A percentile compares a stretch with the other conserved stretches of the same genome.
These are phyloP conservation scores for Oryctolagus cuniculus DNA, from an alignment of 2,113 vertebrate genomes.

Conservation along the genomic window DNA sequence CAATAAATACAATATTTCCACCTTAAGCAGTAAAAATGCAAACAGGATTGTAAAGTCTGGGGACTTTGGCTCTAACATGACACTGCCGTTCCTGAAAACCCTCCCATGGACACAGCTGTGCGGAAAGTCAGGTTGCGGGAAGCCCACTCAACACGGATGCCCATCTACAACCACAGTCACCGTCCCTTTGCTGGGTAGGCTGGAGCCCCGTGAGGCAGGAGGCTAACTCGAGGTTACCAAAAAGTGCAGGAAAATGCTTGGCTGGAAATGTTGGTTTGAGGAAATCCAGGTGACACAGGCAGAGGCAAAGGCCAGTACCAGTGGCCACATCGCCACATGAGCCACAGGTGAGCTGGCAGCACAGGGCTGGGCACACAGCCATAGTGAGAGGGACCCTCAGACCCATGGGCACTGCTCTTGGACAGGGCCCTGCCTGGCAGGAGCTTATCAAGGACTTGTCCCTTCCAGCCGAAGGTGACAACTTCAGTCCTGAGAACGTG, in stretches of 20 bases:
- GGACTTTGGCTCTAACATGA: background rate
- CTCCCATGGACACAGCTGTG: background rate
- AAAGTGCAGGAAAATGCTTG: background rate
- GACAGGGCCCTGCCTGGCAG: no score
- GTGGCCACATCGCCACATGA: rapidly evolving
- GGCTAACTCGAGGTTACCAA: background rate
- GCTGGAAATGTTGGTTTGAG: background rate
- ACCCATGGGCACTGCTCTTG: background rate
- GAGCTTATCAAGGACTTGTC: background rate
- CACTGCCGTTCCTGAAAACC: background rate
- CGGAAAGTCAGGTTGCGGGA: background rate
- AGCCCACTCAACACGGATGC: rapidly evolving
- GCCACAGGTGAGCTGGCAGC: no score
- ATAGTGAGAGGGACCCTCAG: background rate
- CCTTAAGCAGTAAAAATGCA: background rate
- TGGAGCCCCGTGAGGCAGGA: background rate
- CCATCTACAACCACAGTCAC: background rate
- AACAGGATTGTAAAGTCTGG: background rate
- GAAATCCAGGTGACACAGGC: background rate
- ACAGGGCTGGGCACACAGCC: background rate
- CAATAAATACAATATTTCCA: background rate
- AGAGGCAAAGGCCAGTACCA: rapidly evolving
- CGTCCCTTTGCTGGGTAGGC: background rate
- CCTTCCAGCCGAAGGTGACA: background rate
- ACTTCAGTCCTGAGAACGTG: no score